Base-by-base conservation (phyloP, 37 sponge, comb jelly and placozoan genomes). In the Haliclona indistincta region DNA sequence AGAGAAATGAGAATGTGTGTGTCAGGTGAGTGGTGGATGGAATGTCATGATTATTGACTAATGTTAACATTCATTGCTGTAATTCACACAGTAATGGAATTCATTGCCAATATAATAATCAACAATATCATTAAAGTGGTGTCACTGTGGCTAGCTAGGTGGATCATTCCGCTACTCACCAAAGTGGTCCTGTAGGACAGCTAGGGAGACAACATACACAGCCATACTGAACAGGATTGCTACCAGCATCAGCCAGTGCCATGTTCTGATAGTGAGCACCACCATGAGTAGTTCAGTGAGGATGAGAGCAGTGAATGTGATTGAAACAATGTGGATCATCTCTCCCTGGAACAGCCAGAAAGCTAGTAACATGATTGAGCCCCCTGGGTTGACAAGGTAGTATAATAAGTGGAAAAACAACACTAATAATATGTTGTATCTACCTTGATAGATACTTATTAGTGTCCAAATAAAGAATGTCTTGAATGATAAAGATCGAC, bases 251-350 rank as follows among this genome's bases (percentile, higher is more conserved):
- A 93, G 65, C 62, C 88, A 80, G 43, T 96, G 97, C 97, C 97
- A 96, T 2, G 97, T 93, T 8, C 94, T 60, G 38, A 96, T 86
- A 42, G 91, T 93, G 26, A 96, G 83, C 13, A 84, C 94, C 58
- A 96, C 97, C 97, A 96, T 90, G 42, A 96, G 88, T 13, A 96
- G 83, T 63, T 96, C 97, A 13, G 90, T 93, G 35, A 96, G 67
- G 23, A 96, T 77, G 38, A 96, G 91, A 0, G 91, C 85, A 13
- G 97, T 93, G 88, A 96, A 96, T 6, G 97, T 93, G 69, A 96
- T 89, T 61, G 97, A 75, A 35, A 96, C 88, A 22, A 96, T 84
- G 76, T 96, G 97, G 49, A 90, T 73, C 67, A 93, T 87, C 69
- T 90, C 72, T 19, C 76, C 49, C 22, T 94, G 83, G 32, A 94